Conservation (phyloP, 2,797 vertebrate genomes). For the Buphagus erythrorhynchus region DNA sequence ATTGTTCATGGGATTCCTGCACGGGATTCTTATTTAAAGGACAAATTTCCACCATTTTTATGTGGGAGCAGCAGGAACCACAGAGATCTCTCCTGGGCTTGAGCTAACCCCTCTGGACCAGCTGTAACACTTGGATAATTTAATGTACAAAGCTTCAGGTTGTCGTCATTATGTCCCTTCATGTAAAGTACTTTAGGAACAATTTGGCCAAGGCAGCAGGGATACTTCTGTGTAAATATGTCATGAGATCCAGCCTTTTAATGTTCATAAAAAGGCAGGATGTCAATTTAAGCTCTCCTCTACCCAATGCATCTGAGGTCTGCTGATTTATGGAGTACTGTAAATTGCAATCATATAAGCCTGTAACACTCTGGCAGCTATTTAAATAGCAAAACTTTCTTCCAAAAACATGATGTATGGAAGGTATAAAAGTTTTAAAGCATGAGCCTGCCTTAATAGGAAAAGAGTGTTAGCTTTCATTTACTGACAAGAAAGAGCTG, state of each 20-base stretch:
- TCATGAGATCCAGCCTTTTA: constrained; percentile 55
- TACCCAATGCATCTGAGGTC: constrained; percentile 51
- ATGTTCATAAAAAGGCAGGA: constrained; percentile 64
- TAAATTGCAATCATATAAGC: constrained; percentile 68
- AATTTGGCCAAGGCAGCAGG: constrained; percentile 20
- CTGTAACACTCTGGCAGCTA: constrained; percentile 66
- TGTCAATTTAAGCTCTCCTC: constrained; percentile 65
- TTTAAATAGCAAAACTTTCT: constrained; percentile 74
- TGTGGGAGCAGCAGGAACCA: neutral
- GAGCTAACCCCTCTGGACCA: neutral
- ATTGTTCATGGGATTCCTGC: neutral
- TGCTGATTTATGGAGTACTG: constrained; percentile 73
- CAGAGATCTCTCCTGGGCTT: neutral
- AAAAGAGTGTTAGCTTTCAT: constrained; percentile 47
- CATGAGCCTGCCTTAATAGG: constrained; percentile 46
- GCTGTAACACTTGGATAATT: neutral
- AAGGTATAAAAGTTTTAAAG: constrained; percentile 68
- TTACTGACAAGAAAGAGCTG: constrained; percentile 48
- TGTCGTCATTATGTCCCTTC: neutral
- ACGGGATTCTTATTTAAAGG: neutral
- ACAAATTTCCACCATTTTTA: neutral
- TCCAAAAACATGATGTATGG: constrained; percentile 68
- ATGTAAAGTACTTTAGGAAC: neutral
- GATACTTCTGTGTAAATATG: constrained; percentile 42
- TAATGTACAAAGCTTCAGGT: neutral